A percentile compares a stretch with the other conserved stretches of the same genome.
Evolutionary conservation across 2,797 vertebrate genomes (phyloP).

Genomic region (Sebastes dallii): DNA sequence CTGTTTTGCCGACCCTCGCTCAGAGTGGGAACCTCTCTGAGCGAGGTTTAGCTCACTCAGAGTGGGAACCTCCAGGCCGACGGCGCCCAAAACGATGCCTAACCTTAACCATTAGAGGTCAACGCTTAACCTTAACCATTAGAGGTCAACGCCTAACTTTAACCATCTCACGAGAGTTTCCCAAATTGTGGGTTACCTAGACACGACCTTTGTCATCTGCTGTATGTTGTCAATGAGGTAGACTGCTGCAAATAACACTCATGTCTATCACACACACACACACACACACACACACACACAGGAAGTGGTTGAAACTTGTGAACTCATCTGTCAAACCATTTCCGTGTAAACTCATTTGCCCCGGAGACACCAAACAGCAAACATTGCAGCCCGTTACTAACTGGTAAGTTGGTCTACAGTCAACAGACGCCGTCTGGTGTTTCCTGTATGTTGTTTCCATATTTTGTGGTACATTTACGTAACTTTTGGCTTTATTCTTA

Average conservation of each 20-base stretch:
- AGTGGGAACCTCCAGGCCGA: no score
- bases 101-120: no score
- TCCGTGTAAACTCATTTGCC: constrained; percentile 52
- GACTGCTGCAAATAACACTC: background rate
- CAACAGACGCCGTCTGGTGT: background rate
- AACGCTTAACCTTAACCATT: no score
- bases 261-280: background rate
- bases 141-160: no score
- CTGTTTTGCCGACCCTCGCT: no score
- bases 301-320: constrained; percentile 62
- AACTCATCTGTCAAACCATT: constrained; percentile 36
- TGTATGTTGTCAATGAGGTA: background rate
- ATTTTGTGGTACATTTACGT: background rate
- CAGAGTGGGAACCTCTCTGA: no score
- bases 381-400: background rate
- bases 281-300: constrained; percentile 29
- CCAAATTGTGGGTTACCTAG: no score
- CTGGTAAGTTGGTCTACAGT: constrained; percentile 29
- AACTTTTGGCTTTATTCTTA: background rate
- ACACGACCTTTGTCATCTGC: background rate
- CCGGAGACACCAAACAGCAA: constrained; percentile 7
- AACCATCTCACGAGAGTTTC: no score
- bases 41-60: no score
- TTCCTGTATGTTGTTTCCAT: background rate
- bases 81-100: no score